A percentile compares a stretch with the other conserved stretches of the same genome.
phyloP scores from a whole-genome alignment of 53 echinoderm and acorn worm genomes.

The Holothuria leucospilota region DNA sequence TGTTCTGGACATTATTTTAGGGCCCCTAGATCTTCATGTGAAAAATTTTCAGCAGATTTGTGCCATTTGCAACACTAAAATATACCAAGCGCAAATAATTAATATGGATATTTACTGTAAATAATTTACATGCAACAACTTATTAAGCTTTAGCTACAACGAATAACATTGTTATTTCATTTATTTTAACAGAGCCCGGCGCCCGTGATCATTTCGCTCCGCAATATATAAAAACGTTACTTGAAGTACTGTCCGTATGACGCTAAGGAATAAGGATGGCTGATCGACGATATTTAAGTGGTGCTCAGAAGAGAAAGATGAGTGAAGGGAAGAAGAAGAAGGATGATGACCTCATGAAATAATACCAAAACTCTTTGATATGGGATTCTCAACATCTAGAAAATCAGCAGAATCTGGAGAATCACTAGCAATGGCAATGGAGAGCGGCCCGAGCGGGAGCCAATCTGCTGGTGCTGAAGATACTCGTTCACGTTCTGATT shows the following conservation, averaged over 20 bases:
- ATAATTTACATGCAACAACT: conserved; percentile 30
- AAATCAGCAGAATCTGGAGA: conserved; percentile 41
- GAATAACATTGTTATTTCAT: conserved; percentile 43
- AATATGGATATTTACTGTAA: conserved; percentile 22
- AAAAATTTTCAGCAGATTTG: no score
- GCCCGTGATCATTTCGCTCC: conserved; percentile 37
- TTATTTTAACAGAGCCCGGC: conserved; percentile 39
- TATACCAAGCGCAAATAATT: no score
- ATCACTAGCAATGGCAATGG: conserved; percentile 41
- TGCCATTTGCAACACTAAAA: no score
- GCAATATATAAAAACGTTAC: conserved; percentile 32
- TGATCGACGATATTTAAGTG: conserved; percentile 36
- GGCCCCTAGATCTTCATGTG: no score
- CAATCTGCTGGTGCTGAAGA: conserved; percentile 43
- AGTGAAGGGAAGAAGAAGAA: conserved; percentile 35
- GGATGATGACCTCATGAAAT: conserved; percentile 34
- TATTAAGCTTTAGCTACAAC: conserved; percentile 37
- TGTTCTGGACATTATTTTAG: no score
- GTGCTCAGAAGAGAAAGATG: conserved; percentile 34
- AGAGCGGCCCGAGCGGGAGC: conserved; percentile 26
- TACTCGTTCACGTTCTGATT: conserved; percentile 43
- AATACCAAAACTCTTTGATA: conserved; percentile 39
- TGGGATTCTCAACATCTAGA: conserved; percentile 41
- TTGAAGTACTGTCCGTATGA: conserved; percentile 32
- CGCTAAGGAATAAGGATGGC: conserved; percentile 43